Conservation (phyloP, 2,797 vertebrate genomes). For the Pseudomugil gertrudae region DNA sequence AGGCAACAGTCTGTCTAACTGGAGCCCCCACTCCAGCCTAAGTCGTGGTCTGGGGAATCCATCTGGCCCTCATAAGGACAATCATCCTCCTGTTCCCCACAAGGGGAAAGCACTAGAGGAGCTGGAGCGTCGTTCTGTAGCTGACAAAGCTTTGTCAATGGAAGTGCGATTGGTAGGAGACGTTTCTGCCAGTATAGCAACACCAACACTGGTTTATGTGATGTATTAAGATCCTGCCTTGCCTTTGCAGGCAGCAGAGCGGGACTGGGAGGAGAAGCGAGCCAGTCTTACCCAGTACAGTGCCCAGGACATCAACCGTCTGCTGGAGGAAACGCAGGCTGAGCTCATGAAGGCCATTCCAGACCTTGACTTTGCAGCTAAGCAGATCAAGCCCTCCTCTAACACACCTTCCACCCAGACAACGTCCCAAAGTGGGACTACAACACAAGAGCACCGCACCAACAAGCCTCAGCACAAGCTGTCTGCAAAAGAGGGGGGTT, state of each 20-base stretch:
- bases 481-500: constrained; percentile 87
- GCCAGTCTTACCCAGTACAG: constrained; percentile 96
- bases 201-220: neutral
- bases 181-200: neutral
- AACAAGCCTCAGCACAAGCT: constrained; percentile 90
- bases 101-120: constrained; percentile 89
- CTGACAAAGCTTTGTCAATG: constrained; percentile 90
- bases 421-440: constrained; percentile 47
- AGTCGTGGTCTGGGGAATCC: constrained; percentile 73
- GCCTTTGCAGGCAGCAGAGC: constrained; percentile 88
- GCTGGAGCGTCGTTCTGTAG: constrained; percentile 84
- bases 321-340: constrained; percentile 96
- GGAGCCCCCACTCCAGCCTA: constrained; percentile 81
- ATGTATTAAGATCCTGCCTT: constrained; percentile 8
- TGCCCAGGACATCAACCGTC: constrained; percentile 96
- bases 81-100: constrained; percentile 81
- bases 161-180: constrained; percentile 89
- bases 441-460: constrained; percentile 87
- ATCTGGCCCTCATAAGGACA: constrained; percentile 76
- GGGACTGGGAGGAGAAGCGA: constrained; percentile 98
- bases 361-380: constrained; percentile 95
- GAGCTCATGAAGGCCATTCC: constrained; percentile 98
- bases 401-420: constrained; percentile 58
- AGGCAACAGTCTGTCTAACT: constrained; percentile 79
- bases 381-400: constrained; percentile 85